These are phyloP conservation scores for Epinephelus moara DNA, from an alignment of 2,113 vertebrate species.

Conservation along the genomic window DNA sequence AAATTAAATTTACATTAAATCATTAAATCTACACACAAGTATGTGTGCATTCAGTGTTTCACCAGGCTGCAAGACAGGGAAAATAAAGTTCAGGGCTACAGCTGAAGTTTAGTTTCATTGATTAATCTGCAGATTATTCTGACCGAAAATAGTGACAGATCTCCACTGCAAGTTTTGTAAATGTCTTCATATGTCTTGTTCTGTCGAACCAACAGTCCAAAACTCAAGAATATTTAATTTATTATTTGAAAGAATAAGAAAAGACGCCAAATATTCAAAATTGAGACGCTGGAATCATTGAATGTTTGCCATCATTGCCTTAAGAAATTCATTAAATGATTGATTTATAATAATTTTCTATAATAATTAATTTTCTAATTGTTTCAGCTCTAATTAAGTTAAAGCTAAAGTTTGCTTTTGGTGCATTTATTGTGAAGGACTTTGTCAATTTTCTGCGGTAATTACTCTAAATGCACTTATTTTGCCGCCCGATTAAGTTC, in stretches of 20 bases:
- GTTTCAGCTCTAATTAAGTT: background rate
- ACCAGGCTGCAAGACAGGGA: background rate
- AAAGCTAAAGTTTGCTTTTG: background rate
- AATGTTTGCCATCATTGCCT: background rate
- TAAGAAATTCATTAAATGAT: background rate
- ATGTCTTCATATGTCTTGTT: background rate
- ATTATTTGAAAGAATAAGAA: background rate
- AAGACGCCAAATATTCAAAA: background rate
- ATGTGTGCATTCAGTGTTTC: background rate
- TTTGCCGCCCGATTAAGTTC: background rate
- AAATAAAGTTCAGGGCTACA: background rate
- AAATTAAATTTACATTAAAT: too few species aligned
- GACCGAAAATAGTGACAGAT: background rate
- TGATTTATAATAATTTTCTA: too few species aligned
- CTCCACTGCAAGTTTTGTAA: background rate
- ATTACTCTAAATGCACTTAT: background rate
- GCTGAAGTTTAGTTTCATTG: background rate
- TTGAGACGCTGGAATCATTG: background rate
- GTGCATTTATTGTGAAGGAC: background rate
- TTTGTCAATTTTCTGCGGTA: background rate
- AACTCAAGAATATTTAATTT: background rate
- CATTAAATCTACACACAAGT: background rate
- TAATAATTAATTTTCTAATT: too few species aligned
- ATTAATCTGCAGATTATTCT: background rate
- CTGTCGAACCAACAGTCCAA: background rate